Base-by-base conservation (phyloP, 2,113 vertebrate species). In the Macrotus californicus region DNA sequence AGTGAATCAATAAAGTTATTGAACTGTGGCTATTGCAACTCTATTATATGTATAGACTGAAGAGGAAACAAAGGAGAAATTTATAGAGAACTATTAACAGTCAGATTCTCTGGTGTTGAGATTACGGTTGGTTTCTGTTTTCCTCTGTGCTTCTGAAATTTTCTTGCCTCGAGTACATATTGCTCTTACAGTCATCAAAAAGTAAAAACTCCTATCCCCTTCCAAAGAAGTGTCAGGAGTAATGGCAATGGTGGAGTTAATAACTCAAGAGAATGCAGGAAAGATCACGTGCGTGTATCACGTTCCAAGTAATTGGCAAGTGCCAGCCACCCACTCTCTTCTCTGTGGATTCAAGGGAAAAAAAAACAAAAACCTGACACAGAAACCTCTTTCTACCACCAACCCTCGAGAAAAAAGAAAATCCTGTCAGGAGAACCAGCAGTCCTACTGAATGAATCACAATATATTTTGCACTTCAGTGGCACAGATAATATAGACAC, bases 381-480 rank as follows among this genome's bases (percentile, higher is more conserved):
- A 87, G 92, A 97, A 93, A 88, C 95, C 89, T 96, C 84, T 81
- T 85, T 56, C 88, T 93, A 94, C 80, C 95, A 93, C 48, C 26
- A 80, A 96, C 92, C 54, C 92, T 97, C 91, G 96, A 70, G 73
- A 76, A 94, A 76, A 96, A 96, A 92, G 92, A 96, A 98, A 97
- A 11, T 56, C 56, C 70, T 95, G 80, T 97, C 95, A 97, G 69
- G 84, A 97, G 96, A 97, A 92, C 75, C 82, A 94, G 82, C 52
- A 93, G 77, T 6, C 6, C 29, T 48, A 79, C 75, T 94, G 96
- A 97, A 97, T 95, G 97, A 96, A 98, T 98, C 96, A 95, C 52
- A 97, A 97, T 95, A 86, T 91, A 94, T 92, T 96, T 95, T 97
- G 94, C 83, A 87, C 87, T 97, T 96, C 59, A 93, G 39, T 19